A percentile compares a stretch with the other conserved stretches of the same genome.
Conservation (phyloP, 1,140 invertebrate genomes). For the honey bee (Apis mellifera) region DNA sequence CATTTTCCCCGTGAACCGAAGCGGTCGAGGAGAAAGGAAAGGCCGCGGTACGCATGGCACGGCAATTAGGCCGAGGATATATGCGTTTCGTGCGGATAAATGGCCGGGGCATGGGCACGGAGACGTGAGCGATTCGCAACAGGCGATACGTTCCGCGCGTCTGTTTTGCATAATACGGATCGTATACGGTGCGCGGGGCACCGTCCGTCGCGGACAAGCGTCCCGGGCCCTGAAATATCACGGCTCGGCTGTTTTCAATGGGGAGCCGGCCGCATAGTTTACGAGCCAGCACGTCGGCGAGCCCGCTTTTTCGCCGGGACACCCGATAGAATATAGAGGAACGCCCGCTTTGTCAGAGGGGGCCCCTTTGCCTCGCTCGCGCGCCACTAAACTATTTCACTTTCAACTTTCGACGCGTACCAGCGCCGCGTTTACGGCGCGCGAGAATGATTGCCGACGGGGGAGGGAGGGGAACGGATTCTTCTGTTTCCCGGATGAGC, state of each 20-base stretch:
- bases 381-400: slow-evolving; percentile 53
- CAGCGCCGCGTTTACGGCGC: slow-evolving; percentile 43
- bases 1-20: slow-evolving; percentile 7
- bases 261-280: slow-evolving; percentile 52
- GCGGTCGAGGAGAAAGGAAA: slow-evolving; percentile 36
- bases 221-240: slow-evolving; percentile 67
- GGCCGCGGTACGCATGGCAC: slow-evolving; percentile 19
- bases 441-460: neutral
- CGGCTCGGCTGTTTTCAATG: slow-evolving; percentile 62
- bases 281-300: slow-evolving; percentile 41
- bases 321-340: slow-evolving; percentile 46
- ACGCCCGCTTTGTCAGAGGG: slow-evolving; percentile 40
- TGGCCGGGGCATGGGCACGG: neutral
- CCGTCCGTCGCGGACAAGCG: slow-evolving; percentile 44
- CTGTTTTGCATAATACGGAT: slow-evolving; percentile 67
- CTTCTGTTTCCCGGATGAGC: neutral
- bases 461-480: too few species aligned
- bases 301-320: slow-evolving; percentile 44
- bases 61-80: slow-evolving; percentile 38
- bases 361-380: slow-evolving; percentile 22
- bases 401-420: slow-evolving; percentile 54
- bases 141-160: slow-evolving; percentile 63
- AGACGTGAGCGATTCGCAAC: slow-evolving; percentile 59
- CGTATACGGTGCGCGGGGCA: neutral
- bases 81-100: slow-evolving; percentile 16